Evolutionary conservation across 1,140 invertebrate species (phyloP).

Genomic region (Ylistrum balloti): DNA sequence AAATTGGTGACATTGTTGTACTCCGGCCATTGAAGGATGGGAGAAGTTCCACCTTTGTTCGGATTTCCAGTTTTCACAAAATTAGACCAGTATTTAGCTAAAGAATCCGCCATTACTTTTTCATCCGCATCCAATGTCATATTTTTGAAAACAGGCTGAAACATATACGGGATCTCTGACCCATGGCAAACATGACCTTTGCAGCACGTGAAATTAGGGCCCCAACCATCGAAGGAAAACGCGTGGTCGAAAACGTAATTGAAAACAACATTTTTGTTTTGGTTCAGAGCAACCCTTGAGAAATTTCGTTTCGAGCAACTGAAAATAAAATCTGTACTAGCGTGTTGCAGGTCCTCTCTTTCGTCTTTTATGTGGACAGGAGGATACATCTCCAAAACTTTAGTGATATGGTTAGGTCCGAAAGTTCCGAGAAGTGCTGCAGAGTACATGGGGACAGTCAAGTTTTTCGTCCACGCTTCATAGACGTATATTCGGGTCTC

Average conservation of each 20-base stretch:
- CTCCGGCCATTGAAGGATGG: constrained; percentile 62
- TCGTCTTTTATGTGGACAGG: constrained; percentile 61
- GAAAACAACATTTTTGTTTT: constrained; percentile 59
- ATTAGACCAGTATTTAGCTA: constrained; percentile 76
- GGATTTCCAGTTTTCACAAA: constrained; percentile 76
- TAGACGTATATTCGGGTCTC: constrained; percentile 71
- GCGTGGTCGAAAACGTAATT: constrained; percentile 74
- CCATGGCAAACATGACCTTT: constrained; percentile 75
- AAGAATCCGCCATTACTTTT: constrained; percentile 60
- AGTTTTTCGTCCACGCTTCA: constrained; percentile 62
- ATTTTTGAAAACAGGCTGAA: constrained; percentile 63
- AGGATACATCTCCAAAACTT: constrained; percentile 63
- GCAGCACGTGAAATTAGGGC: constrained; percentile 68
- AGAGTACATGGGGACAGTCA: constrained; percentile 55
- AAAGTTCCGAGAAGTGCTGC: constrained; percentile 61
- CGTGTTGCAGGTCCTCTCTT: constrained; percentile 58
- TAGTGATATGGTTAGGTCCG: constrained; percentile 45
- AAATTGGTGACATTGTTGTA: constrained; percentile 57
- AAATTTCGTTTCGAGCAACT: constrained; percentile 65
- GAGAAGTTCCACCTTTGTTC: constrained; percentile 50
- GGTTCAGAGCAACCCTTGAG: constrained; percentile 54
- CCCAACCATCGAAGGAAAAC: constrained; percentile 74
- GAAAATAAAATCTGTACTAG: constrained; percentile 70
- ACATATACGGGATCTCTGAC: constrained; percentile 75
- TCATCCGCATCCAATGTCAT: constrained; percentile 71